phyloP scores from a whole-genome alignment of 2,797 vertebrate species.

The Centroberyx gerrardi region DNA sequence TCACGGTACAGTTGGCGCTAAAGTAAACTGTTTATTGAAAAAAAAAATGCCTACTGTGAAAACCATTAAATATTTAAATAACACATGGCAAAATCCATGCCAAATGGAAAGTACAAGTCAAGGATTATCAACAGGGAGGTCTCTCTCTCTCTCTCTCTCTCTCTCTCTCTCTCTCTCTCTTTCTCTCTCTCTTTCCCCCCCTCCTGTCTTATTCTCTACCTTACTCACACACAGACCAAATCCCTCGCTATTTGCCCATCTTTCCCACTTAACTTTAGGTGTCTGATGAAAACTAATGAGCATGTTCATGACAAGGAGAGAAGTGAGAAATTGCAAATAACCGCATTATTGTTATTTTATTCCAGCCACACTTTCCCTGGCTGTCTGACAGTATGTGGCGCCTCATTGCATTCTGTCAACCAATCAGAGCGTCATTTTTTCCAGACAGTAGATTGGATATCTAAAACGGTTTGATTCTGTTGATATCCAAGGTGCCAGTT shows the following conservation, averaged over 20 bases:
- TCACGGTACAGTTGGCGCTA: slow-evolving; percentile 26
- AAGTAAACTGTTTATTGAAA: slow-evolving; percentile 53
- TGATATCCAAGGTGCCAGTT: too few relatives aligned
- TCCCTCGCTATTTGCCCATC: slow-evolving; percentile 1
- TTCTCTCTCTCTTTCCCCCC: slow-evolving; percentile 5
- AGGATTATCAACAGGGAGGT: slow-evolving; percentile 21
- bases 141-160: neutral
- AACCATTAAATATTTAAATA: slow-evolving; percentile 35
- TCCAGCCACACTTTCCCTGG: too few relatives aligned
- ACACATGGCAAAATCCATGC: slow-evolving; percentile 19
- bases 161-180: neutral
- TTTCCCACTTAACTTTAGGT: neutral
- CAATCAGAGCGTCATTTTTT: too few relatives aligned
- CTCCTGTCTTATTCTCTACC: neutral
- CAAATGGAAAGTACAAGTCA: slow-evolving; percentile 21
- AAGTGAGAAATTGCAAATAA: neutral
- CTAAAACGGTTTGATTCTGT: too few relatives aligned
- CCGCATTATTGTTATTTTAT: too few relatives aligned
- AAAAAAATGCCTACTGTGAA: slow-evolving; percentile 21
- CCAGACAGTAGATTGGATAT: too few relatives aligned
- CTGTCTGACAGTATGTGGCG: too few relatives aligned
- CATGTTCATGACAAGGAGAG: neutral
- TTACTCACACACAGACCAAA: neutral
- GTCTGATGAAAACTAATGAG: neutral
- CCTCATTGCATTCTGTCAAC: too few relatives aligned